Conservation (phyloP, 2,113 vertebrate species). For the Periophthalmodon schlosseri region DNA sequence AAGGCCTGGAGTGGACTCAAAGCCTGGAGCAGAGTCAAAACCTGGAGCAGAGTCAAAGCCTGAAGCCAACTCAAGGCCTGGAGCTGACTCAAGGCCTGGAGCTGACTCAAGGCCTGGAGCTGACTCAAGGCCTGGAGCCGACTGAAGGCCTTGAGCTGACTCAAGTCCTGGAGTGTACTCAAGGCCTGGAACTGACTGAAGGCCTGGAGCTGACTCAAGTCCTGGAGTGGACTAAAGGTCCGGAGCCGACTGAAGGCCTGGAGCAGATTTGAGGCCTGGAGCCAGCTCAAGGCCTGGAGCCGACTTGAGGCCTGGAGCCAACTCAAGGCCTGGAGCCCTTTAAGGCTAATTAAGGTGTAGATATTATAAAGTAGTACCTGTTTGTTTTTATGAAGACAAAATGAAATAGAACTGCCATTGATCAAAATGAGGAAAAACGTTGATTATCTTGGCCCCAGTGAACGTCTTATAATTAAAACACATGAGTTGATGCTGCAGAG, state of each 20-base stretch:
- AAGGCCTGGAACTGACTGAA: background rate
- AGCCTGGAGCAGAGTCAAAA: slow-evolving; percentile 7
- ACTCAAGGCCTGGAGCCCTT: slow-evolving; percentile 14
- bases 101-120: slow-evolving; percentile 7
- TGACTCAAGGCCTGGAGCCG: slow-evolving; percentile 9
- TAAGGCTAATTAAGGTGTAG: no score
- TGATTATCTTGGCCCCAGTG: no score
- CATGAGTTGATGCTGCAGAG: slow-evolving; percentile 23
- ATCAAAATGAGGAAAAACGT: no score
- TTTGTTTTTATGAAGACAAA: no score
- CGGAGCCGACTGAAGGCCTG: background rate
- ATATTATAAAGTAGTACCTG: no score
- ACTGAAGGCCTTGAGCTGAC: slow-evolving; percentile 19
- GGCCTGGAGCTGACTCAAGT: slow-evolving; percentile 10
- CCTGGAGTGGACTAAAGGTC: background rate
- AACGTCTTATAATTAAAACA: slow-evolving; percentile 1
- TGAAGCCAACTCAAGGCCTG: slow-evolving; percentile 8
- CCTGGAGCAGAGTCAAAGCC: slow-evolving; percentile 11
- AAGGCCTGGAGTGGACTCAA: slow-evolving; percentile 4
- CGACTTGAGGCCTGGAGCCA: background rate
- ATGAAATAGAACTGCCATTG: no score
- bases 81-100: slow-evolving; percentile 21
- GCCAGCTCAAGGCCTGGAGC: slow-evolving; percentile 10
- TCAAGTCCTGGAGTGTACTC: background rate
- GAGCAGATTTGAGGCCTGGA: slow-evolving; percentile 5